A percentile compares a stretch with the other conserved stretches of the same genome.
Evolutionary conservation across 2,888 invertebrate species (phyloP).

Genomic region (Pseudoips prasinana): DNA sequence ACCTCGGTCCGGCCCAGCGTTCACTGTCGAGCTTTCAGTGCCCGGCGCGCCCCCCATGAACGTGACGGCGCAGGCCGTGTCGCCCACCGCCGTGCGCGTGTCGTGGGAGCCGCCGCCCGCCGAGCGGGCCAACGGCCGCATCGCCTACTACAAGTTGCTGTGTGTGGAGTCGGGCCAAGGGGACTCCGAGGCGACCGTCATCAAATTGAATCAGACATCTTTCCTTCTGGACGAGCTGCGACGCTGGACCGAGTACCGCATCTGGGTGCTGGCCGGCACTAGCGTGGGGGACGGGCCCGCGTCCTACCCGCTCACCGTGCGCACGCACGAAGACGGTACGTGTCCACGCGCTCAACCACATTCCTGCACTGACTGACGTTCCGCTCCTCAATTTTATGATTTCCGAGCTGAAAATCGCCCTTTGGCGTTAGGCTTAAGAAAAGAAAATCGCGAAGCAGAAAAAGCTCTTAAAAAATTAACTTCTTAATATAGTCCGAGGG

Average conservation of each 20-base stretch:
- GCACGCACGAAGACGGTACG: slow-evolving; percentile 99
- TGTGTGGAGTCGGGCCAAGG: slow-evolving; percentile 92
- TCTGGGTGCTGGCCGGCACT: slow-evolving; percentile 98
- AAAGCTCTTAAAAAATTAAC: slow-evolving; percentile 14
- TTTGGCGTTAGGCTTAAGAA: too few species aligned
- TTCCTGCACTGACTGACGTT: slow-evolving; percentile 13
- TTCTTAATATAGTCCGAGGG: slow-evolving; percentile 22
- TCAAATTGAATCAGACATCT: slow-evolving; percentile 89
- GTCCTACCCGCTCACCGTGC: slow-evolving; percentile 94
- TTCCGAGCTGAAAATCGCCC: not conserved
- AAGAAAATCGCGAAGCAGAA: too few species aligned
- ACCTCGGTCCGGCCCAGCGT: slow-evolving; percentile 25
- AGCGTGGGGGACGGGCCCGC: slow-evolving; percentile 97
- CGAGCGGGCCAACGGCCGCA: slow-evolving; percentile 94
- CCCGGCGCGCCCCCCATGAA: slow-evolving; percentile 98
- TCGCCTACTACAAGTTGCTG: slow-evolving; percentile 97
- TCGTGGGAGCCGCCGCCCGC: slow-evolving; percentile 96
- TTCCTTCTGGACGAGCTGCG: slow-evolving; percentile 94
- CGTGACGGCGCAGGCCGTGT: slow-evolving; percentile 93
- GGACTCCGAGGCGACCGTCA: slow-evolving; percentile 91
- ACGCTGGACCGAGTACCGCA: slow-evolving; percentile 97
- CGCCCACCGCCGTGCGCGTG: slow-evolving; percentile 94
- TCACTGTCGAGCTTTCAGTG: slow-evolving; percentile 84
- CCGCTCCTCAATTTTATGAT: slow-evolving; percentile 48
- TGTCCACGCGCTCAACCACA: slow-evolving; percentile 53